phyloP scores from a whole-genome alignment of 2,797 vertebrate species.

The Propithecus deckenii region DNA sequence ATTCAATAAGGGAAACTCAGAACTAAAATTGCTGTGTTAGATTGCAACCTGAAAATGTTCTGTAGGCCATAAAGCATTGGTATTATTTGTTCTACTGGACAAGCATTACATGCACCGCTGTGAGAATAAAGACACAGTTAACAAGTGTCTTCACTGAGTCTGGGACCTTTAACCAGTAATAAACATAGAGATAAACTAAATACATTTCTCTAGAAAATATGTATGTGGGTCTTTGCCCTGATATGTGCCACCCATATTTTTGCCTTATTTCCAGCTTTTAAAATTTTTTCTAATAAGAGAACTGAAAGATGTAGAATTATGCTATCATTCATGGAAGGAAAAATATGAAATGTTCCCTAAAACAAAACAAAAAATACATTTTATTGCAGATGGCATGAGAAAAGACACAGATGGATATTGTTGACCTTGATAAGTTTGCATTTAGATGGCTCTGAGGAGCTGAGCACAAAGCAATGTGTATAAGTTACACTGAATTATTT shows the following conservation, averaged over 20 bases:
- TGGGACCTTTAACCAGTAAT: background rate
- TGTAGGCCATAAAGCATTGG: background rate
- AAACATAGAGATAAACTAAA: background rate
- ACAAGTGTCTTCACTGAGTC: background rate
- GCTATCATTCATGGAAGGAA: background rate
- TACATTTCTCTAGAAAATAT: background rate
- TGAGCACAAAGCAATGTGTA: background rate
- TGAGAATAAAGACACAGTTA: background rate
- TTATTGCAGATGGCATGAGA: background rate
- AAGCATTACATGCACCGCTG: background rate
- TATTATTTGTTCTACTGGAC: background rate
- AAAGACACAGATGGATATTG: background rate
- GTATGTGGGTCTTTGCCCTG: background rate
- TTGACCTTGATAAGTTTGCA: background rate
- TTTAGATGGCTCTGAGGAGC: background rate
- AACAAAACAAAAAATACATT: background rate
- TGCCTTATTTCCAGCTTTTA: background rate
- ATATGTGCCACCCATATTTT: background rate
- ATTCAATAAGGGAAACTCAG: background rate
- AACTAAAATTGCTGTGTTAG: background rate
- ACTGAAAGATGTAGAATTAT: background rate
- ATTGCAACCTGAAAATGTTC: background rate
- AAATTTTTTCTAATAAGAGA: background rate
- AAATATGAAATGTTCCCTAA: background rate
- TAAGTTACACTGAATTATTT: background rate